phyloP scores from a whole-genome alignment of 2,797 vertebrate species.

The Miichthys miiuy region DNA sequence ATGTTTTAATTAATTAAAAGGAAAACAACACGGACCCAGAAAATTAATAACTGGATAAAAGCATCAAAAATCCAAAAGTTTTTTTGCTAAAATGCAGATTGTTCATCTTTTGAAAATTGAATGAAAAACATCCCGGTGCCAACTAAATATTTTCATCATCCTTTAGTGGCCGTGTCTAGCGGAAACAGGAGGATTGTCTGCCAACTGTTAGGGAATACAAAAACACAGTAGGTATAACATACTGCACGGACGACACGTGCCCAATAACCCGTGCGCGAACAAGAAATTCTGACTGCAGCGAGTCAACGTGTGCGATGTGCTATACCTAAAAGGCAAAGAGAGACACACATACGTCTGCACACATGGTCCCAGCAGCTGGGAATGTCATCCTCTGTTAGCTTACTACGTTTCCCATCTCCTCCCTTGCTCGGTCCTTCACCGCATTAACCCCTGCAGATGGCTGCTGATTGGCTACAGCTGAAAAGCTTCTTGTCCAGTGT shows the following conservation, averaged over 20 bases:
- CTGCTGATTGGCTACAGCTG: constrained; percentile 20
- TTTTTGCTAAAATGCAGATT: not conserved
- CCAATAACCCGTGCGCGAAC: not conserved
- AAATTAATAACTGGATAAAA: not conserved
- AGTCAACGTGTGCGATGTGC: constrained; percentile 22
- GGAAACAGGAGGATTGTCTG: constrained; percentile 24
- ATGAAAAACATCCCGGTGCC: constrained; percentile 7
- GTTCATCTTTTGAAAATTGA: not conserved
- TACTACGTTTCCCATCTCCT: constrained; percentile 34
- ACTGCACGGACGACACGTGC: constrained; percentile 27
- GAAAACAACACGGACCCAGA: too few species aligned
- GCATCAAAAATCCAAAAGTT: too few species aligned
- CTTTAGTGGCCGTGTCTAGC: not conserved
- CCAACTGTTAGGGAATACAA: constrained; percentile 55
- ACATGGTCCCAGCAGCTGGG: constrained; percentile 37
- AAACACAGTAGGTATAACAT: constrained; percentile 39
- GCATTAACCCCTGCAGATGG: constrained; percentile 40
- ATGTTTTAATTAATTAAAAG: not conserved
- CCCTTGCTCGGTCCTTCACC: constrained; percentile 3
- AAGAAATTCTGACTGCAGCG: constrained; percentile 29
- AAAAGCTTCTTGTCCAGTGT: constrained; percentile 5
- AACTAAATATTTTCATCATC: not conserved
- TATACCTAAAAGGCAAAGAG: constrained; percentile 10
- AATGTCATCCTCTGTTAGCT: constrained; percentile 20
- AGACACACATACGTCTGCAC: constrained; percentile 5